A percentile compares a stretch with the other conserved stretches of the same genome.
Evolutionary conservation across 2,113 vertebrate species (phyloP).

Genomic region (Euleptes europaea): DNA sequence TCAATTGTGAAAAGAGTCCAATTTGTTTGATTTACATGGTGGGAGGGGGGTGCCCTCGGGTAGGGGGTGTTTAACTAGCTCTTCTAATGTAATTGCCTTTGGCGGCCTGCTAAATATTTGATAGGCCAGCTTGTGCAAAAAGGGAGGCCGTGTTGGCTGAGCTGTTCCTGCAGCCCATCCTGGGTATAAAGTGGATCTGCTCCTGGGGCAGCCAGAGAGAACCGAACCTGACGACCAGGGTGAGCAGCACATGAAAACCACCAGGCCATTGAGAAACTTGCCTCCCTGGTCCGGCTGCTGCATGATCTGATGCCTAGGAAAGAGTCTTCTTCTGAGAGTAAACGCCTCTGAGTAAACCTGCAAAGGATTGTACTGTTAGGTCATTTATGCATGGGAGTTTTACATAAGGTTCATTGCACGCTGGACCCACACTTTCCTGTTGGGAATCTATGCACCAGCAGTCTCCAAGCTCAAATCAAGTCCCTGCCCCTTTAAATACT

Average conservation of each 20-base stretch:
- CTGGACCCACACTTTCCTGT: no score
- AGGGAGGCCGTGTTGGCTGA: conserved; percentile 80
- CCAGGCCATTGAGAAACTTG: accelerated
- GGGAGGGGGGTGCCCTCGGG: conserved; percentile 78
- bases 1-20: conserved; percentile 90
- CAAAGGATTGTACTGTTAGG: no score
- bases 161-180: conserved; percentile 53
- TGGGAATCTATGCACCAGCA: no score
- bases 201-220: conserved; percentile 41
- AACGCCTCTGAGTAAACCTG: no score
- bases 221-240: conserved; percentile 44
- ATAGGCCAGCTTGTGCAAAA: conserved; percentile 87
- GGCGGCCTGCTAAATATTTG: conserved; percentile 92
- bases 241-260: not conserved
- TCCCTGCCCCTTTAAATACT: no score
- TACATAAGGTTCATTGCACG: no score
- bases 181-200: conserved; percentile 48
- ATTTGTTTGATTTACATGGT: conserved; percentile 83
- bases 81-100: conserved; percentile 95
- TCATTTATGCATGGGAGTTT: no score
- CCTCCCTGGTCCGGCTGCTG: not conserved
- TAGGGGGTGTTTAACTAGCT: conserved; percentile 90
- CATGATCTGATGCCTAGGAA: no score
- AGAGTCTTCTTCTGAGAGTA: no score
- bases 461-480: no score